These are phyloP conservation scores for Spea hammondii DNA, from an alignment of 2,797 vertebrate species.

Conservation along the genomic window DNA sequence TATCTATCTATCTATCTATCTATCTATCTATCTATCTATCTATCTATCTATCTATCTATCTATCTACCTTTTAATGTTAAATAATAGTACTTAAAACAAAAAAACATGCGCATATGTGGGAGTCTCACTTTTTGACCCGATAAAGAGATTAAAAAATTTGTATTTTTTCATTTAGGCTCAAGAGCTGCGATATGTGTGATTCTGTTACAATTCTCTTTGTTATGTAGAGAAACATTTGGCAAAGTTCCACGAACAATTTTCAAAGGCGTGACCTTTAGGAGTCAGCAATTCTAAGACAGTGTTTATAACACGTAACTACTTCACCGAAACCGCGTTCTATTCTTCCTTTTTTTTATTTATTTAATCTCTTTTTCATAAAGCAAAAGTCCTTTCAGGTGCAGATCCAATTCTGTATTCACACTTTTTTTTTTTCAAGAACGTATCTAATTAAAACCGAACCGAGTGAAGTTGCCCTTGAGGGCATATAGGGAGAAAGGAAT, in stretches of 20 bases:
- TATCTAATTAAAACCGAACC: constrained; percentile 48
- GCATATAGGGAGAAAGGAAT: constrained; percentile 15
- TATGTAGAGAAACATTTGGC: constrained; percentile 2
- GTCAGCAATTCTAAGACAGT: constrained; percentile 21
- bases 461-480: constrained; percentile 39
- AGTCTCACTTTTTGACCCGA: too few species aligned
- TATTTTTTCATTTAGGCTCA: neutral
- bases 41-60: too few species aligned
- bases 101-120: too few species aligned
- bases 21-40: too few species aligned
- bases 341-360: neutral
- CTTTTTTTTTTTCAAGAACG: constrained; percentile 35
- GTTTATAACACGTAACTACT: constrained; percentile 28
- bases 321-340: constrained; percentile 23
- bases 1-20: too few species aligned
- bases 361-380: constrained; percentile 32
- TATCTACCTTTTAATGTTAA: too few species aligned
- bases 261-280: constrained; percentile 37
- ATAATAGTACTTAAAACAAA: too few species aligned
- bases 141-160: neutral
- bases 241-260: constrained; percentile 21
- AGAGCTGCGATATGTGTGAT: neutral
- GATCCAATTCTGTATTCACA: constrained; percentile 35
- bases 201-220: constrained; percentile 30
- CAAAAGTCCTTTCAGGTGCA: constrained; percentile 25